Base-by-base conservation (phyloP, 2,888 invertebrate species). In the Rotaria sp. region DNA sequence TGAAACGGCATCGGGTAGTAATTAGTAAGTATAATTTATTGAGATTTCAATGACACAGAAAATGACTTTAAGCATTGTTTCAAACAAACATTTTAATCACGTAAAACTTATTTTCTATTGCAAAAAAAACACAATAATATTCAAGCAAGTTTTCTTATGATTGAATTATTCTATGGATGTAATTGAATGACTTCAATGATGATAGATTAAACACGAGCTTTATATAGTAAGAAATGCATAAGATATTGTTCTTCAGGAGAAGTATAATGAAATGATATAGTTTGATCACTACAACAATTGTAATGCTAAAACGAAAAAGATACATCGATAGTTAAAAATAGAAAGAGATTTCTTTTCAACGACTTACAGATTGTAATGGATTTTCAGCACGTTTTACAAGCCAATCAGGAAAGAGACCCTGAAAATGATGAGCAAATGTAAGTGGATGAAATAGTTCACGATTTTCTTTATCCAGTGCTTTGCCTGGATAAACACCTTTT, bases 191-290 rank as follows among this genome's bases (percentile, higher is more conserved):
- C 4, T 18, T 15, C 15, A 11, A n/a, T 48, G 21, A 48, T 67
- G 48, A 11, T 24, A 80, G 52, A 48, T 45, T 50, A 13, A 3
- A 50, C 18, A 13, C 24, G 18, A 48, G 84, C 30, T 67, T 38
- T 59, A 30, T 84, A 30, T 10, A 84, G 48, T 18, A 84, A 35
- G 67, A 45, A 35, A 18, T 86, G 35, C 30, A 84, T 45, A 45
- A 45, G 48, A 35, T 48, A 30, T 57, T 84, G 84, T 48, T 84
- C 59, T 59, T 84, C 84, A 35, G 45, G 35, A 35, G 84, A 26
- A 74, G 85, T 84, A 84, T 86, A 86, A 59, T 86, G 86, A 45
- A 85, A 86, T n/a, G 86, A 86, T 24, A 86, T 85, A 7, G 86
- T 59, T 21, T 38, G 38, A 84, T 86, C 86, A 55, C 86, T 85